Base-by-base conservation (phyloP, 2,888 invertebrate species). In the Caenorhabditis afra region DNA sequence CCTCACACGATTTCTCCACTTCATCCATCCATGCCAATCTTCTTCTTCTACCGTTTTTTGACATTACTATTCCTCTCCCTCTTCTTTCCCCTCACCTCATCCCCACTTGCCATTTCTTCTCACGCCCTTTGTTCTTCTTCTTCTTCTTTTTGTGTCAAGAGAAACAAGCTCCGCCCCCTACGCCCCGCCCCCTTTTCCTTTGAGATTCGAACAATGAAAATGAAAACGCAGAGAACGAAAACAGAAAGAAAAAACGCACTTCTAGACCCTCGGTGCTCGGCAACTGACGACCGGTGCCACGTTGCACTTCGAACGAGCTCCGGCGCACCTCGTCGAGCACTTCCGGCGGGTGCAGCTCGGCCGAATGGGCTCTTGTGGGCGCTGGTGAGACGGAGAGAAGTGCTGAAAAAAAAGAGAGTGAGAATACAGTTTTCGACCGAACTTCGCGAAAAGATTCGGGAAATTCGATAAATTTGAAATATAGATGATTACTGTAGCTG, bases 181-280 rank as follows among this genome's bases (percentile, higher is more conserved):
- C n/a, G n/a, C n/a, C n/a, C n/a, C n/a, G n/a, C n/a, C n/a, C n/a
- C n/a, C n/a, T n/a, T n/a, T n/a, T n/a, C n/a, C n/a, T n/a, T n/a
- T n/a, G n/a, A n/a, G n/a, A n/a, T n/a, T n/a, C n/a, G n/a, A n/a
- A n/a, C n/a, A n/a, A n/a, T n/a, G n/a, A n/a, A n/a, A n/a, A n/a
- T n/a, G n/a, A n/a, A n/a, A n/a, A n/a, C n/a, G n/a, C n/a, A n/a
- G n/a, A n/a, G n/a, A n/a, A n/a, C 7, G 29, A 29, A 29, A 29
- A 3, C 29, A 29, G 7, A 29, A 20, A 20, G 3, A 52, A 22
- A 11, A 35, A 53, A 5, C 23, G 47, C 18, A 84, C 85, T 81
- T 85, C 84, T 12, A 85, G 73, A 22, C 81, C 84, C 62, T 85
- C 84, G 12, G 82, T 81, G 64, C 81, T 81, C 22, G 85, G 85